Evolutionary conservation across 2,113 vertebrate genomes (phyloP).

Genomic region (Hemichromis elongatus): DNA sequence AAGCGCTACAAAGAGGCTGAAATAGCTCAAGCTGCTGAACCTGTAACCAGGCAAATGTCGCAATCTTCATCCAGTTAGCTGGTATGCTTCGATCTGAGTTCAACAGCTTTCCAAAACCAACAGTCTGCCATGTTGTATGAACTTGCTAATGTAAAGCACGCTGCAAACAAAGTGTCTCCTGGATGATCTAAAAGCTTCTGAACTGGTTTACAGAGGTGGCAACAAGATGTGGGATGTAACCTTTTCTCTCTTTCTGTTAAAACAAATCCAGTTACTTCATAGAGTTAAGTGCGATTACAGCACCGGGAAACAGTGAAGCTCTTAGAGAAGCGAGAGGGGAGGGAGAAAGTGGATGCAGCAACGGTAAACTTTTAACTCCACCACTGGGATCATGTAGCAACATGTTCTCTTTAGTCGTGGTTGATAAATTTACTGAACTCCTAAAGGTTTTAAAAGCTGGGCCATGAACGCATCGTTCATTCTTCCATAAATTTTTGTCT

Average conservation of each 20-base stretch:
- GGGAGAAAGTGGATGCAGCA: not conserved
- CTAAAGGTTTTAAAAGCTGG: not conserved
- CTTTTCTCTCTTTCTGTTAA: not conserved
- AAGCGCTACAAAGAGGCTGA: not conserved
- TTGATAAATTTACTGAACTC: not conserved
- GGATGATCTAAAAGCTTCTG: not conserved
- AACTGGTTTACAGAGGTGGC: not conserved
- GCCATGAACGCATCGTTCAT: too few species aligned
- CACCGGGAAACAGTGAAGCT: not conserved
- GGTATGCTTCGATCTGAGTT: not conserved
- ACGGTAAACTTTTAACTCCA: not conserved
- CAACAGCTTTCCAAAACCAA: not conserved
- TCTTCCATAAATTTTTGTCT: not conserved
- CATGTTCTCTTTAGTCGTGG: not conserved
- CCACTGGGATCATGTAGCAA: not conserved
- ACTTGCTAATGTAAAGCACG: not conserved
- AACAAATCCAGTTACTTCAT: rapidly evolving
- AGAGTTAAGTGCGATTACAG: not conserved
- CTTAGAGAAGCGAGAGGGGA: not conserved
- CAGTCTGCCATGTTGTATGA: not conserved
- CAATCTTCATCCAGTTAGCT: not conserved
- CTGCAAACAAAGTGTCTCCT: not conserved
- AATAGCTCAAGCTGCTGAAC: not conserved
- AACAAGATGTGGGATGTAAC: not conserved
- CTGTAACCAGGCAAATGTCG: not conserved